A percentile compares a stretch with the other conserved stretches of the same genome.
These are phyloP conservation scores for Melanostigma gelatinosum DNA, from an alignment of 2,113 vertebrate genomes.

Conservation along the genomic window DNA sequence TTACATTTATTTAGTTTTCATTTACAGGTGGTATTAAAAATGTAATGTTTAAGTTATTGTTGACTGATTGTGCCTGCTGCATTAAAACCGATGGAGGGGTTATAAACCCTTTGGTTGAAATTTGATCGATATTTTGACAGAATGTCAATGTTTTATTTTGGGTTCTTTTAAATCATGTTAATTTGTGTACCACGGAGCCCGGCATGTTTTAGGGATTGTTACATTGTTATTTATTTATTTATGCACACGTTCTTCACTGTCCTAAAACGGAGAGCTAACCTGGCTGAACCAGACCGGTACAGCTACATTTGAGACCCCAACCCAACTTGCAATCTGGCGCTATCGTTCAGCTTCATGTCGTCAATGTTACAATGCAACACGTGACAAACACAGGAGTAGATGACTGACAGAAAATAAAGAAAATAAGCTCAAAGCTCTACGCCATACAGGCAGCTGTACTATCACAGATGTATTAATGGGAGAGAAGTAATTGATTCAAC, in stretches of 20 bases:
- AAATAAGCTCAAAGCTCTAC: background rate
- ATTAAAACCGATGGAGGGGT: background rate
- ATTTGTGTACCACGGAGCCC: conserved; percentile 1
- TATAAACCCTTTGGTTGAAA: background rate
- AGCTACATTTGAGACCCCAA: no score
- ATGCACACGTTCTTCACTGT: background rate
- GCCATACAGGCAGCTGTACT: no score
- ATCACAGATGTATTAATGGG: background rate
- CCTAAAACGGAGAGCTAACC: background rate
- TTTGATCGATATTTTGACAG: background rate
- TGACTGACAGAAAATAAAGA: no score
- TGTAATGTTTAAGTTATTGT: conserved; percentile 22
- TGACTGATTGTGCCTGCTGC: conserved; percentile 41
- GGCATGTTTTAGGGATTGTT: background rate
- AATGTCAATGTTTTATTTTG: background rate
- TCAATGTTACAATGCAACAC: no score
- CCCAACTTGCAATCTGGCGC: no score
- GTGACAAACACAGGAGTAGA: no score
- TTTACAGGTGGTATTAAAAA: conserved; percentile 10
- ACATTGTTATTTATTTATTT: background rate
- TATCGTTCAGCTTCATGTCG: no score
- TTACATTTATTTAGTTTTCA: background rate
- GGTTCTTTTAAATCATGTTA: background rate
- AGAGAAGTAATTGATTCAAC: background rate
- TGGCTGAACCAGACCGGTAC: background rate